Evolutionary conservation across 92 coral and sea anemone genomes (phyloP).

Genomic region (Heliopora coerulea): DNA sequence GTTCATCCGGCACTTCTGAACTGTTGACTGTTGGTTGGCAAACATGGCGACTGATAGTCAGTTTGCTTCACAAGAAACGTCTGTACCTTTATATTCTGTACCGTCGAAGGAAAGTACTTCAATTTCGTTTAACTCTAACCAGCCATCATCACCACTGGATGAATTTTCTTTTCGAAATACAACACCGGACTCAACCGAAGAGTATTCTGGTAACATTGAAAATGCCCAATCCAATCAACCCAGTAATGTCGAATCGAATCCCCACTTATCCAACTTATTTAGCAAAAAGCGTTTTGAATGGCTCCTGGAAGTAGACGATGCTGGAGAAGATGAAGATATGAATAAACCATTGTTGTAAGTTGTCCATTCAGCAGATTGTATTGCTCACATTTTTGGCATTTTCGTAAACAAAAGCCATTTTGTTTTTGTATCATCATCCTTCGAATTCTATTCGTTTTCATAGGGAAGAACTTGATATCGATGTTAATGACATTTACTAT

Average conservation of each 20-base stretch:
- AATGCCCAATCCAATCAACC: conserved; percentile 39
- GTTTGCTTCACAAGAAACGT: conserved; percentile 66
- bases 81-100: conserved; percentile 89
- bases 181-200: conserved; percentile 55
- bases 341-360: conserved; percentile 88
- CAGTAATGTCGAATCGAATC: conserved; percentile 51
- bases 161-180: conserved; percentile 87
- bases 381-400: no score
- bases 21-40: background rate
- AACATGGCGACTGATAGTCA: conserved; percentile 37
- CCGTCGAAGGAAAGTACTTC: conserved; percentile 57
- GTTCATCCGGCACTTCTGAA: background rate
- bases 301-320: conserved; percentile 95
- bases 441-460: conserved; percentile 20
- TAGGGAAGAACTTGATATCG: conserved; percentile 97
- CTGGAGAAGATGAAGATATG: conserved; percentile 85
- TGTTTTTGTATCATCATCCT: background rate
- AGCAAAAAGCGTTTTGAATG: conserved; percentile 87
- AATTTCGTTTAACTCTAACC: conserved; percentile 60
- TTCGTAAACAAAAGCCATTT: no score
- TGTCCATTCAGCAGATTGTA: no score
- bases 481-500: conserved; percentile 91
- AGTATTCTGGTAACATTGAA: conserved; percentile 86
- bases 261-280: conserved; percentile 82
- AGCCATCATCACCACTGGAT: conserved; percentile 49